Evolutionary conservation across 2,888 invertebrate genomes (phyloP).

Genomic region (Melanostoma scalare): DNA sequence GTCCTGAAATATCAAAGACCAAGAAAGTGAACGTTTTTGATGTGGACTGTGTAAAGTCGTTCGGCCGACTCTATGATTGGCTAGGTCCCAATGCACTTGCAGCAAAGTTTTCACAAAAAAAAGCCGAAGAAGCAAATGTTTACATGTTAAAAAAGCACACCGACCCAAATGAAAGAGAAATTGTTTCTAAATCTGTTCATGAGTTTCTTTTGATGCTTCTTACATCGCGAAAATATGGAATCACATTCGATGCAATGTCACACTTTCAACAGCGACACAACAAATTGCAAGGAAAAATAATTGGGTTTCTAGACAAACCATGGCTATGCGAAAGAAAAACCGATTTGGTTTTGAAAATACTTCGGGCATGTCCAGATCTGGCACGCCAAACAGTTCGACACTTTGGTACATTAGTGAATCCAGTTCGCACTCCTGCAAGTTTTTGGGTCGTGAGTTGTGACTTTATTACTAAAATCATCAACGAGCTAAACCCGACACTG

Average conservation of each 20-base stretch:
- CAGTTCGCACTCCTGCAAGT: constrained; percentile 76
- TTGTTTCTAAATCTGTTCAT: constrained; percentile 85
- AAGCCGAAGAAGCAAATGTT: constrained; percentile 24
- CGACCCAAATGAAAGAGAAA: constrained; percentile 80
- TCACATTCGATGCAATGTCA: constrained; percentile 88
- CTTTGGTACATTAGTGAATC: constrained; percentile 85
- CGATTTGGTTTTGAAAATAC: constrained; percentile 85
- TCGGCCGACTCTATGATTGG: constrained; percentile 89
- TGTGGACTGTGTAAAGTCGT: constrained; percentile 85
- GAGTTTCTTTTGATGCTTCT: constrained; percentile 88
- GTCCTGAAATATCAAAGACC: constrained; percentile 87
- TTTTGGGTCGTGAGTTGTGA: constrained; percentile 75
- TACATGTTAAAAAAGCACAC: constrained; percentile 79
- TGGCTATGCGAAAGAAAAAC: constrained; percentile 87
- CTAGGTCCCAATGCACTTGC: constrained; percentile 85
- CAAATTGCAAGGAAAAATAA: constrained; percentile 81
- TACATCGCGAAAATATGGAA: constrained; percentile 89
- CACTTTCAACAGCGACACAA: constrained; percentile 79
- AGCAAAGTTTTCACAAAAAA: constrained; percentile 78
- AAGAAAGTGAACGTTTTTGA: constrained; percentile 88
- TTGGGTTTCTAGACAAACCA: constrained; percentile 86
- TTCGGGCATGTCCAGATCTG: constrained; percentile 88
- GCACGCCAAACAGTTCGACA: constrained; percentile 85
- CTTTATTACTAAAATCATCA: constrained; percentile 77
- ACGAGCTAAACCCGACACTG: constrained; percentile 76